Base-by-base conservation (phyloP, 2,113 vertebrate species). In the Paracanthobrama guichenoti region DNA sequence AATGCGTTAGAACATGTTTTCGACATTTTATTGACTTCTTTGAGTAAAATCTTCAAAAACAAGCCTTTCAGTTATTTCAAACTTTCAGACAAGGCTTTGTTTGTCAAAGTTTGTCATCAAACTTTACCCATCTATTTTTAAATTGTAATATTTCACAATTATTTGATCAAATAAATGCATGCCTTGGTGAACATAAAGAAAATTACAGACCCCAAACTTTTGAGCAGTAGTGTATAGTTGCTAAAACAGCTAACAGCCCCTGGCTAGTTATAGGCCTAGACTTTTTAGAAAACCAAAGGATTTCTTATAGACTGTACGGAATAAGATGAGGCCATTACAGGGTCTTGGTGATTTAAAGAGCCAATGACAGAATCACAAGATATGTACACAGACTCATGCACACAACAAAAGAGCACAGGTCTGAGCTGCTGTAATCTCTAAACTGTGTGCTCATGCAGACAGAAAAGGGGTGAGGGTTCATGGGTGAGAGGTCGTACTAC, bases 381-480 rank as follows among this genome's bases (percentile, higher is more conserved):
- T 50, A 85, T 18, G 6, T 24, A 83, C 28, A 73, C 46, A 73
- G 71, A 79, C 73, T 75, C 60, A 86, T 59, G 76, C 42, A 77
- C 81, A 60, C 84, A 76, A 46, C 59, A 72, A 85, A 85, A 80
- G 55, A 85, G 75, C 84, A 83, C 28, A 79, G 42, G 74, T 77
- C 77, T 87, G 73, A 79, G 66, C 76, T 60, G 20, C 20, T 85
- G 67, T 83, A 86, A 87, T 84, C 79, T 85, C 81, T 74, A 66
- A 88, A 91, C 87, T 88, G 53, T 86, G 26, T 14, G 48, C 60
- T 77, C 69, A 79, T 86, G 85, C 84, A 64, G 78, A 87, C 55
- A 92, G 89, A 90, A 87, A 72, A 88, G 91, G 91, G 92, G 91
- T 91, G 90, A 93, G 86, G 90, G 93, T 90, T 93, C 88, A 92